phyloP scores from a whole-genome alignment of 2,113 vertebrate species.

The Arvicanthis niloticus region DNA sequence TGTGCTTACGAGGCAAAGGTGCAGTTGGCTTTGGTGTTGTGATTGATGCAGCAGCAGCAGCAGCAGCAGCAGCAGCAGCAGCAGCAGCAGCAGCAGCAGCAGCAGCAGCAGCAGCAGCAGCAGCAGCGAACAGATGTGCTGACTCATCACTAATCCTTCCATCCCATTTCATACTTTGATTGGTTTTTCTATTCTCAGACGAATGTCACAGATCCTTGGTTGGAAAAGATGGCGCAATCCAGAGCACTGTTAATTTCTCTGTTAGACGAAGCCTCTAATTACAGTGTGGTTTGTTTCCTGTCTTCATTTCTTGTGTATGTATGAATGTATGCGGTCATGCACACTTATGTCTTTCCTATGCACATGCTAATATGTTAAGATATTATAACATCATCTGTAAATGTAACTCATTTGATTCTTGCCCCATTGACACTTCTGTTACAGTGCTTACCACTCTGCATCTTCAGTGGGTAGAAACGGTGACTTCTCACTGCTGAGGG shows the following conservation, averaged over 20 bases:
- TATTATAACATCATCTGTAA: not conserved
- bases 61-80: too few species aligned
- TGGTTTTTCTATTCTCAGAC: slow-evolving; percentile 24
- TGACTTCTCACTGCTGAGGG: not conserved
- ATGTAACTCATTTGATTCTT: not conserved
- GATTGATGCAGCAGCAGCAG: too few species aligned
- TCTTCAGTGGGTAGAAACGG: not conserved
- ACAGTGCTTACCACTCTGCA: not conserved
- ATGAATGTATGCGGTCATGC: not conserved
- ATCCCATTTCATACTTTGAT: slow-evolving; percentile 1
- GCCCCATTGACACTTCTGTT: not conserved
- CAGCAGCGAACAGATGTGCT: not conserved
- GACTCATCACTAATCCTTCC: not conserved
- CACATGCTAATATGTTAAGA: not conserved
- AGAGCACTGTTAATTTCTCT: slow-evolving; percentile 31
- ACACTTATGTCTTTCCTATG: slow-evolving; percentile 23
- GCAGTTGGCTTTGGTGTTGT: not conserved
- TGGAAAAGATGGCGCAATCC: not conserved
- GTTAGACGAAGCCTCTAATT: not conserved
- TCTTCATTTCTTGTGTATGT: not conserved
- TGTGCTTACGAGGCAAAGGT: not conserved
- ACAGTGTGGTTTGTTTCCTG: not conserved
- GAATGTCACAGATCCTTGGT: not conserved
- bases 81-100: too few species aligned
- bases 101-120: too few species aligned